Percentiles rank a stretch among this genome's conserved stretches.
phyloP scores from a whole-genome alignment of 1,140 invertebrate species.

The Conopomorpha cramerella region DNA sequence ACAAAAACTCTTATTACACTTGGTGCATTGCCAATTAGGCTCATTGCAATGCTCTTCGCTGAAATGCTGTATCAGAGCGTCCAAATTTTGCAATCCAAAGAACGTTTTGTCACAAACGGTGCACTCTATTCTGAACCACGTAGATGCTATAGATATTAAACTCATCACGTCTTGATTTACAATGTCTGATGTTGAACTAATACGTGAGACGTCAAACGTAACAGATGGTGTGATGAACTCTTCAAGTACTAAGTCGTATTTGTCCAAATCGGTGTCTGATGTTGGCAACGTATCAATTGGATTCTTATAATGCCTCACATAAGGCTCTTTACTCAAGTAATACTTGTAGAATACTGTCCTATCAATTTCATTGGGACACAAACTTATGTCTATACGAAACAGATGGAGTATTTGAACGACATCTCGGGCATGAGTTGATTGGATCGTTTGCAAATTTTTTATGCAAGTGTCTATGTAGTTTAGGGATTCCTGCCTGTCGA shows the following conservation, averaged over 20 bases:
- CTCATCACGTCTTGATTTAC: slow-evolving; percentile 1
- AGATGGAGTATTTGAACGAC: not conserved
- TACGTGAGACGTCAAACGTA: not conserved
- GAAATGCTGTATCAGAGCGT: slow-evolving; percentile 12
- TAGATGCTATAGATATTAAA: slow-evolving; percentile 8
- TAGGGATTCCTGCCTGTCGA: not conserved
- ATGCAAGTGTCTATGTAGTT: not conserved
- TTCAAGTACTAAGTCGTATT: slow-evolving; percentile 28
- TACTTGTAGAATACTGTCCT: slow-evolving; percentile 1
- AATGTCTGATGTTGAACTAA: not conserved
- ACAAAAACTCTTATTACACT: slow-evolving; percentile 14
- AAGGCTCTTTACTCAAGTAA: slow-evolving; percentile 19
- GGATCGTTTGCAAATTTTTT: not conserved
- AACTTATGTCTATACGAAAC: slow-evolving; percentile 7
- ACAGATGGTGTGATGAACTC: slow-evolving; percentile 17
- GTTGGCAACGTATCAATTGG: slow-evolving; percentile 6
- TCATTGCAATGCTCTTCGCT: slow-evolving; percentile 12
- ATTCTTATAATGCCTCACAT: slow-evolving; percentile 27
- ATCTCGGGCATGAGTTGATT: not conserved
- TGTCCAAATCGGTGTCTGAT: slow-evolving; percentile 1
- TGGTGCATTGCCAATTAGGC: slow-evolving; percentile 18
- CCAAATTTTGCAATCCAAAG: slow-evolving; percentile 1
- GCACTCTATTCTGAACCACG: slow-evolving; percentile 10
- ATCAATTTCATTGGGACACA: slow-evolving; percentile 13
- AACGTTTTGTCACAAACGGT: slow-evolving; percentile 11